These are phyloP conservation scores for Yoshiicerus persimilis DNA, from an alignment of 1,140 invertebrate genomes.

Conservation along the genomic window DNA sequence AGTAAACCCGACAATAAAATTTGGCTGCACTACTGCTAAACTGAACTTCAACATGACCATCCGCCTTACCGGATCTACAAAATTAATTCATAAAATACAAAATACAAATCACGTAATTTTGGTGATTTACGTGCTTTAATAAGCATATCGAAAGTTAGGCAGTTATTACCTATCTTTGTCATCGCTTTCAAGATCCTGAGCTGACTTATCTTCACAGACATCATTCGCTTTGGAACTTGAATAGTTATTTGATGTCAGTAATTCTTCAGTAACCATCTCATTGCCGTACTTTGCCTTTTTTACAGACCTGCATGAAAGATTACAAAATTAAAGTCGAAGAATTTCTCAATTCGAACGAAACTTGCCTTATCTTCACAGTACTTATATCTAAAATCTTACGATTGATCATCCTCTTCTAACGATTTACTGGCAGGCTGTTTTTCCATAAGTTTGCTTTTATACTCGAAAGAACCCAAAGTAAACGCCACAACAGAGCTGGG, in stretches of 20 bases:
- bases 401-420: neutral
- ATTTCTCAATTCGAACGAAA: neutral
- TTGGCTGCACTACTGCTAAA: constrained; percentile 72
- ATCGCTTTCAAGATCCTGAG: neutral
- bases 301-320: neutral
- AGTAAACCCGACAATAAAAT: constrained; percentile 82
- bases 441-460: constrained; percentile 61
- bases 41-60: constrained; percentile 70
- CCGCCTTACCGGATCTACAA: neutral
- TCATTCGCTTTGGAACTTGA: neutral
- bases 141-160: too few relatives aligned
- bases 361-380: too few relatives aligned
- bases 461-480: constrained; percentile 71
- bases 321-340: neutral
- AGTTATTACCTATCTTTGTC: neutral
- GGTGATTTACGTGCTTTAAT: neutral
- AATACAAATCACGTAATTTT: neutral
- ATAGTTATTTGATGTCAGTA: neutral
- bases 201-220: neutral
- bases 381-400: neutral
- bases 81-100: neutral
- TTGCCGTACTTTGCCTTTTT: neutral
- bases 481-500: constrained; percentile 88
- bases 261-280: neutral
- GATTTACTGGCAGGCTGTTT: neutral